A percentile compares a stretch with the other conserved stretches of the same genome.
phyloP scores from a whole-genome alignment of 2,113 vertebrate genomes.

The Nerophis lumbriciformis region DNA sequence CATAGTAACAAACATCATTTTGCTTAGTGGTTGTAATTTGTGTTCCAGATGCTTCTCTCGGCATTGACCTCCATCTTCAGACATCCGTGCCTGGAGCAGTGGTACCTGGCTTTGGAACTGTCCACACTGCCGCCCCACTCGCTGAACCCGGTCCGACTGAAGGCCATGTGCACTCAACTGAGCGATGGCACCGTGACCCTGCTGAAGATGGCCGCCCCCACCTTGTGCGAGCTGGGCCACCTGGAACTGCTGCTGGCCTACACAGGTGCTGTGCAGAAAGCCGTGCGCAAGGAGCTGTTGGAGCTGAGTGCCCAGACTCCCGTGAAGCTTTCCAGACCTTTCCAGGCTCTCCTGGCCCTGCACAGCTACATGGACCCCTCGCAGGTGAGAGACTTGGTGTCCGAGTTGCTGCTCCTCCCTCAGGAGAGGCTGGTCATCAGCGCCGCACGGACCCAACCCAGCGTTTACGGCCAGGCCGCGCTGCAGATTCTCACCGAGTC shows the following conservation, averaged over 20 bases:
- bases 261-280: conserved; percentile 61
- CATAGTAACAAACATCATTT: too few relatives aligned
- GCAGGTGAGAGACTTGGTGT: conserved; percentile 71
- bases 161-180: conserved; percentile 73
- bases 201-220: conserved; percentile 60
- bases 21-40: background rate
- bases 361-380: conserved; percentile 71
- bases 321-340: conserved; percentile 51
- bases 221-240: conserved; percentile 54
- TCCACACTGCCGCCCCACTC: conserved; percentile 70
- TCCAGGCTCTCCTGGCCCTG: conserved; percentile 78
- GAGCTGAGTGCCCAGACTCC: background rate
- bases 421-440: conserved; percentile 61
- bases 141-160: conserved; percentile 77
- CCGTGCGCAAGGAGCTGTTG: conserved; percentile 74
- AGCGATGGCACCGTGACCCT: conserved; percentile 68
- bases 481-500: conserved; percentile 75
- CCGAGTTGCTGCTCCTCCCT: conserved; percentile 77
- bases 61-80: conserved; percentile 73
- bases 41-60: conserved; percentile 71
- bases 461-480: conserved; percentile 71
- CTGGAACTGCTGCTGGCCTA: conserved; percentile 67
- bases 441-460: conserved; percentile 58
- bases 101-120: conserved; percentile 86
- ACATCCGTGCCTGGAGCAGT: conserved; percentile 81